These are phyloP conservation scores for Dicentrarchus labrax DNA, from an alignment of 2,113 vertebrate genomes.

Conservation along the genomic window DNA sequence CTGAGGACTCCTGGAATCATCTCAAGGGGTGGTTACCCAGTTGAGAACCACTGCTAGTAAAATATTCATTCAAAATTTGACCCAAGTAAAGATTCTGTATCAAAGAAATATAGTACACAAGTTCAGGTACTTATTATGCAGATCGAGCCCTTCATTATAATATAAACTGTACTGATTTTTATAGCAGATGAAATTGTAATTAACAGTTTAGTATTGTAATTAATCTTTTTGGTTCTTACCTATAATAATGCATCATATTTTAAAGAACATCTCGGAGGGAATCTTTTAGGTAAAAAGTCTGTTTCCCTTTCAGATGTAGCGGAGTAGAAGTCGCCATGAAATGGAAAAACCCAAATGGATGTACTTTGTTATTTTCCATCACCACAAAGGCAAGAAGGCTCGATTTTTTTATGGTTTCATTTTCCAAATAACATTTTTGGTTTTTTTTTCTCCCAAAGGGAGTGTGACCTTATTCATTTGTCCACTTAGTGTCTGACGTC, in stretches of 20 bases:
- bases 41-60: too few relatives aligned
- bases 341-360: not conserved
- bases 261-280: not conserved
- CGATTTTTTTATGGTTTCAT: not conserved
- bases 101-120: too few relatives aligned
- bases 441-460: not conserved
- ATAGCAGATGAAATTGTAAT: too few relatives aligned
- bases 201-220: not conserved
- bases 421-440: not conserved
- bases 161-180: not conserved
- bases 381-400: not conserved
- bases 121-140: not conserved
- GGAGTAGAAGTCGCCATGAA: not conserved
- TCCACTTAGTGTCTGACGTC: not conserved
- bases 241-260: not conserved
- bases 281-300: not conserved
- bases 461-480: not conserved
- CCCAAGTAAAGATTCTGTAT: not conserved
- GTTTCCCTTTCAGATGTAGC: not conserved
- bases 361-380: conserved; percentile 1
- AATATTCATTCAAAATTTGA: not conserved
- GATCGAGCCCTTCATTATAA: not conserved
- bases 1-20: too few relatives aligned
- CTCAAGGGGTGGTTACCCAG: too few relatives aligned
- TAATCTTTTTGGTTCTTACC: not conserved